Evolutionary conservation across 2,888 invertebrate species (phyloP), one percentile per base, ranked within the genome.

Genomic region (Drosophila pseudotalamancana): DNA sequence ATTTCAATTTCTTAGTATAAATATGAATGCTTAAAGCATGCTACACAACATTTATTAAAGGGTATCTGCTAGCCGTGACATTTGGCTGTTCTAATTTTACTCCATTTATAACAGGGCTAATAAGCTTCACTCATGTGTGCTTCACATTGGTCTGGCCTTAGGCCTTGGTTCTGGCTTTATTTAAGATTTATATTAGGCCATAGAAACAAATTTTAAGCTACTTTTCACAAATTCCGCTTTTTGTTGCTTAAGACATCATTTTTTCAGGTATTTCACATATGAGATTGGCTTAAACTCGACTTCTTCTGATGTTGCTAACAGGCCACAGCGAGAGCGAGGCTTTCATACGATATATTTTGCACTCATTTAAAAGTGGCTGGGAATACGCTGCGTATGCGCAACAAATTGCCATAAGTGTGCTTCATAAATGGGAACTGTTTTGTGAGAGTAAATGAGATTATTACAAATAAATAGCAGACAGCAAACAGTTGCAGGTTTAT

Each of bases 81-180:
- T 4, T n/a, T n/a, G 3, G 11, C 11, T n/a, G n/a, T 12, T 11
- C n/a, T 1, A 8, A 23, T 23, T 37, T 16, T n/a, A 27, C 27
- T 27, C 29, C 12, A 35, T 50, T 57, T 60, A 65, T 63, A 83
- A 69, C 67, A 64, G 66, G 68, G 80, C 81, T 86, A 86, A 83
- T 77, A 84, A 83, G 84, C 71, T 80, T 83, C 59, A 74, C 71
- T 54, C 86, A 66, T 82, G 82, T 72, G 69, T 68, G 67, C 56
- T 45, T 35, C 39, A 55, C 73, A 43, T 70, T 69, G 21, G 42
- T 40, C 32, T 16, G 51, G 39, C n/a, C 45, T 62, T 56, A 45
- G 60, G 27, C 53, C 35, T 37, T 50, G 55, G 37, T 29, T 18
- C 12, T 11, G 59, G 25, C 64, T 68, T 54, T 39, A 43, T 62